phyloP scores from a whole-genome alignment of 2,113 vertebrate genomes.

The Mastomys natalensis region DNA sequence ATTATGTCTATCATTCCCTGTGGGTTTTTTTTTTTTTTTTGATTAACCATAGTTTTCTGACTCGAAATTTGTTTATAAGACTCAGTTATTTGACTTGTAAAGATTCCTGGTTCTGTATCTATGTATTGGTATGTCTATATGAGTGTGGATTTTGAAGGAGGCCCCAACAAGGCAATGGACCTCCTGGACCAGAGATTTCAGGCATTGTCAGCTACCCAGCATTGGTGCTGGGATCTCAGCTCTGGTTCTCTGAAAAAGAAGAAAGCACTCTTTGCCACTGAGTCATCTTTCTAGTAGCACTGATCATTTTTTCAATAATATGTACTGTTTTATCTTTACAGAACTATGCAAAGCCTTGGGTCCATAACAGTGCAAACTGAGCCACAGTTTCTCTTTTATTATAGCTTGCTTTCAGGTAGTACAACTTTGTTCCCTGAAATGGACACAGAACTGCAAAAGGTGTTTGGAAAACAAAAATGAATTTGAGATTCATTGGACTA shows the following conservation, averaged over 20 bases:
- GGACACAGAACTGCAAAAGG: background rate
- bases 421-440: background rate
- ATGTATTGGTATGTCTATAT: background rate
- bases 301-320: background rate
- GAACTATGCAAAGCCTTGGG: background rate
- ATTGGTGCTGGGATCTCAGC: background rate
- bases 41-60: conserved; percentile 25
- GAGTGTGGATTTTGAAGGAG: background rate
- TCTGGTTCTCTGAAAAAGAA: background rate
- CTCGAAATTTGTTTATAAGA: conserved; percentile 41
- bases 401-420: background rate
- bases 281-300: background rate
- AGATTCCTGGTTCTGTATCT: background rate
- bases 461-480: background rate
- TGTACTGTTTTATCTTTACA: background rate
- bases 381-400: background rate
- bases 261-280: too few relatives aligned
- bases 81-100: background rate
- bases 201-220: background rate
- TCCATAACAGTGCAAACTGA: background rate
- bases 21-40: conserved; percentile 15
- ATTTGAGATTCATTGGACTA: background rate
- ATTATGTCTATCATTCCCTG: background rate
- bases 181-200: background rate
- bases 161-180: background rate